Percentiles rank a stretch among this genome's conserved stretches.
These are phyloP conservation scores for Rhynchomys soricoides DNA, from an alignment of 2,113 vertebrate genomes.

Conservation along the genomic window DNA sequence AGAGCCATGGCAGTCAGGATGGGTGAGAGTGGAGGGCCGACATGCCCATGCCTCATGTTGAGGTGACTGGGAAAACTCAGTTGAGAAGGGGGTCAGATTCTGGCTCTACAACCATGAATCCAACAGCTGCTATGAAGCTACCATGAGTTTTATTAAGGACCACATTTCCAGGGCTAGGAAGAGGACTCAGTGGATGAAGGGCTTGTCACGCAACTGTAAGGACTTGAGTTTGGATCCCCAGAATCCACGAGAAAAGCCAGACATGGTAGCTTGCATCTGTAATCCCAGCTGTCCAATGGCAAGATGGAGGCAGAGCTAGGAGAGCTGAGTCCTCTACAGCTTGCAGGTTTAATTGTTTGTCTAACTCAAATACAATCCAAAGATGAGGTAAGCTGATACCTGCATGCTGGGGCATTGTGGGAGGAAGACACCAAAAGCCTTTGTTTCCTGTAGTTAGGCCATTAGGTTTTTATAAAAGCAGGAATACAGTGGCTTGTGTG, in stretches of 20 bases:
- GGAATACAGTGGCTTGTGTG: background rate
- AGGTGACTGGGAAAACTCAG: background rate
- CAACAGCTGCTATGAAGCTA: background rate
- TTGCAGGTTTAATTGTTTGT: background rate
- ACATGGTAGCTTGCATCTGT: background rate
- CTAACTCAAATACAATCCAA: background rate
- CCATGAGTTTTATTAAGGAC: background rate
- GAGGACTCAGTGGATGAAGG: background rate
- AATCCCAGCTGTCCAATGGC: background rate
- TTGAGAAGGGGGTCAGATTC: background rate
- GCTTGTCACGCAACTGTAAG: background rate
- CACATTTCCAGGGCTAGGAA: background rate
- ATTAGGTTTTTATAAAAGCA: background rate
- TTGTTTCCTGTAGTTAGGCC: background rate
- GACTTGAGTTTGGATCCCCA: background rate
- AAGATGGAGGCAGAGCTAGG: background rate
- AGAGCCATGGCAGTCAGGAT: background rate
- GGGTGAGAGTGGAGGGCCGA: background rate
- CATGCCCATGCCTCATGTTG: rapidly evolving
- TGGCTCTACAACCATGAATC: background rate
- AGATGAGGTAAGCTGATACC: background rate
- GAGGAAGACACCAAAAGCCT: background rate
- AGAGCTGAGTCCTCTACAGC: background rate
- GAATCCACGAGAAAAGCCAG: too few relatives aligned
- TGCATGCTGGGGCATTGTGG: too few relatives aligned